These are phyloP conservation scores for Melieria crassipennis DNA, from an alignment of 2,888 invertebrate genomes.

Conservation along the genomic window DNA sequence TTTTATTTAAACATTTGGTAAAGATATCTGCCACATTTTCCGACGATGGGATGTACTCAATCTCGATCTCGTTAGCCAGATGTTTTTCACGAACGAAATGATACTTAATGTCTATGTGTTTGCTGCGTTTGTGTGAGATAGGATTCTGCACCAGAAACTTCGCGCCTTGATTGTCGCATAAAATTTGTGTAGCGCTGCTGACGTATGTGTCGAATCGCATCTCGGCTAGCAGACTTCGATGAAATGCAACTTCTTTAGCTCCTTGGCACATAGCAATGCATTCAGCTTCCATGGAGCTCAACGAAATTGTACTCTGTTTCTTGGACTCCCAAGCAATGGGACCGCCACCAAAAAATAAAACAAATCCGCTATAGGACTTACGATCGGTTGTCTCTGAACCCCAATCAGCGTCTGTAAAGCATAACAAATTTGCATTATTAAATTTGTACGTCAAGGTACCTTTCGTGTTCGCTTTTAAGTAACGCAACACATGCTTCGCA, in stretches of 20 bases:
- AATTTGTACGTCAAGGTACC: conserved; percentile 16
- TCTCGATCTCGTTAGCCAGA: too few species aligned
- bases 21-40: too few species aligned
- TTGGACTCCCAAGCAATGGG: conserved; percentile 39
- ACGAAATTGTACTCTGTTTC: conserved; percentile 32
- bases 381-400: conserved; percentile 37
- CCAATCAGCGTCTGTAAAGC: conserved; percentile 42
- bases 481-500: conserved; percentile 31
- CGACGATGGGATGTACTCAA: too few species aligned
- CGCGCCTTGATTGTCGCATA: neutral
- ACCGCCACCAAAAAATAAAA: conserved; percentile 33
- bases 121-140: too few species aligned
- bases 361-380: conserved; percentile 38
- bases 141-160: conserved; percentile 7
- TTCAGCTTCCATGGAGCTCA: conserved; percentile 41
- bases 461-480: conserved; percentile 26
- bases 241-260: conserved; percentile 31
- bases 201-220: conserved; percentile 14
- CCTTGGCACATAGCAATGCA: conserved; percentile 39
- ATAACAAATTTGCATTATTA: conserved; percentile 18
- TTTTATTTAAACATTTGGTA: too few species aligned
- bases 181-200: conserved; percentile 5
- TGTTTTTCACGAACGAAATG: too few species aligned
- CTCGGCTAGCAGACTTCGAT: conserved; percentile 27
- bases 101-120: too few species aligned